phyloP scores from a whole-genome alignment of 2,888 invertebrate species.

The Thalpophila matura region DNA sequence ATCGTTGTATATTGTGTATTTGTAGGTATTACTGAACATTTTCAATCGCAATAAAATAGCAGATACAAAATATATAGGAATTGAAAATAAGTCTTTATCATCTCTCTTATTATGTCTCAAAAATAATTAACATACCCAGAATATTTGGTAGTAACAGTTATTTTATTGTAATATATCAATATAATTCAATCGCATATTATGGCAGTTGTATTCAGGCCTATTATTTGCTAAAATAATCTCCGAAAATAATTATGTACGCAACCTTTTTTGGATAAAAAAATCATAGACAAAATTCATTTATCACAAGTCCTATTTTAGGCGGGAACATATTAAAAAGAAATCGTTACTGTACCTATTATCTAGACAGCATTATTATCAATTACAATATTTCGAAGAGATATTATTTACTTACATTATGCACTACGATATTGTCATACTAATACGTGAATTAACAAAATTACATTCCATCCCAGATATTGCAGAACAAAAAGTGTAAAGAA shows the following conservation, averaged over 20 bases:
- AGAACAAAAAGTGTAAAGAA: conserved; percentile 72
- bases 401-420: conserved; percentile 74
- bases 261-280: conserved; percentile 45
- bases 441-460: conserved; percentile 75
- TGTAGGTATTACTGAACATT: neutral
- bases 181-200: conserved; percentile 15
- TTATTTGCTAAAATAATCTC: conserved; percentile 7
- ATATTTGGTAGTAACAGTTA: conserved; percentile 25
- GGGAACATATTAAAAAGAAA: conserved; percentile 68
- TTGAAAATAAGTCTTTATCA: conserved; percentile 41
- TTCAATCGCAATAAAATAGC: conserved; percentile 43
- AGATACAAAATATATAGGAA: conserved; percentile 24
- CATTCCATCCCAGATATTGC: conserved; percentile 87
- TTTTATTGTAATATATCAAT: conserved; percentile 35
- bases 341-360: conserved; percentile 75
- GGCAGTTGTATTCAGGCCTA: conserved; percentile 23
- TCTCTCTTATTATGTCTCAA: conserved; percentile 47
- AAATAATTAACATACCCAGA: conserved; percentile 21
- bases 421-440: conserved; percentile 87
- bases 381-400: conserved; percentile 76
- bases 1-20: conserved; percentile 32
- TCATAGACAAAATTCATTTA: conserved; percentile 50
- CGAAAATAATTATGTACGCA: conserved; percentile 10
- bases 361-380: conserved; percentile 80
- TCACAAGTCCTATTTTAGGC: conserved; percentile 68